A percentile compares a stretch with the other conserved stretches of the same genome.
phyloP scores from a whole-genome alignment of 2,797 vertebrate species.

The Anomalospiza imberbis region DNA sequence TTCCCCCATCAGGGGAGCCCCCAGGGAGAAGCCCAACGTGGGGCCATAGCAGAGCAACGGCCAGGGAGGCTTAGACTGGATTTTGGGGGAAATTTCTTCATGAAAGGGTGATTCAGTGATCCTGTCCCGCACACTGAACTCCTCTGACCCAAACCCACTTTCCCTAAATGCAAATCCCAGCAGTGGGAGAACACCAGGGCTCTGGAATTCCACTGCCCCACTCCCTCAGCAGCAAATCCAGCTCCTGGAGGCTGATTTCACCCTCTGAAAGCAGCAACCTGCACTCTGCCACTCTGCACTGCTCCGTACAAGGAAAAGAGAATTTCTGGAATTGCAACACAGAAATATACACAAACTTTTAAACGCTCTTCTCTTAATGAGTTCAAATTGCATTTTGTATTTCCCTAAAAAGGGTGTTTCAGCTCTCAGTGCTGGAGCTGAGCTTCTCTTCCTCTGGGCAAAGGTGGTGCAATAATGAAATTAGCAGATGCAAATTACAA shows the following conservation, averaged over 20 bases:
- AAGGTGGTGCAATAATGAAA: not conserved
- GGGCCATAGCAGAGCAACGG: not conserved
- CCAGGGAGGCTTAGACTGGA: not conserved
- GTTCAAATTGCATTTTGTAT: not conserved
- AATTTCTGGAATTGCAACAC: rapidly evolving
- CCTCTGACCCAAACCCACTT: not conserved
- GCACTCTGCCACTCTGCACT: not conserved
- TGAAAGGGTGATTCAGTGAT: not conserved
- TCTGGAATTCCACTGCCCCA: not conserved
- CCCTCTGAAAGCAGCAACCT: not conserved
- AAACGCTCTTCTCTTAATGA: not conserved
- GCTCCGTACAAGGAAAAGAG: not conserved
- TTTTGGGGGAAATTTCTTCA: not conserved
- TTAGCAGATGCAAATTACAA: not conserved
- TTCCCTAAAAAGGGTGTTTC: not conserved
- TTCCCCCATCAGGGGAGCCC: no score
- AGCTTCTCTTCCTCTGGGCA: not conserved
- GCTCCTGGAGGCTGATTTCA: rapidly evolving
- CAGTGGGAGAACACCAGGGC: rapidly evolving
- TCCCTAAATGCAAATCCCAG: rapidly evolving
- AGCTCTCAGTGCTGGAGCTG: not conserved
- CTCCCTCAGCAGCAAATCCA: not conserved
- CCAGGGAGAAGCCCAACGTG: no score
- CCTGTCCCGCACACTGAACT: not conserved
- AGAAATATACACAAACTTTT: not conserved